phyloP scores from a whole-genome alignment of 1,140 invertebrate species.

The Campoletis sonorensis region DNA sequence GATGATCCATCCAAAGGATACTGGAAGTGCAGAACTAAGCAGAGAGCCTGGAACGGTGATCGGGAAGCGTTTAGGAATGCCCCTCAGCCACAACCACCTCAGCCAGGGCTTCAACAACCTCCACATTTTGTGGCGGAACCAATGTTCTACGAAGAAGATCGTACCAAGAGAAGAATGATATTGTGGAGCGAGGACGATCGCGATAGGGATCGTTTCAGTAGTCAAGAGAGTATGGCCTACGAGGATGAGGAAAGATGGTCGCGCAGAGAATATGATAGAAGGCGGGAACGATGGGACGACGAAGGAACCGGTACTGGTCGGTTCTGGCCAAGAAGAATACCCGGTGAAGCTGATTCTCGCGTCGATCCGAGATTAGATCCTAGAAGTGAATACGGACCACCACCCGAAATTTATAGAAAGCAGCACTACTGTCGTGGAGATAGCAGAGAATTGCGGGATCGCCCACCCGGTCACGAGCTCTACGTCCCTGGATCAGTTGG shows the following conservation, averaged over 20 bases:
- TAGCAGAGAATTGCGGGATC: conserved; percentile 66
- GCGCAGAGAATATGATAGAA: conserved; percentile 70
- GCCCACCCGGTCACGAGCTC: conserved; percentile 64
- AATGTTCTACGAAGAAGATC: conserved; percentile 72
- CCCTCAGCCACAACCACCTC: background rate
- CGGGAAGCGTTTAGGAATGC: conserved; percentile 50
- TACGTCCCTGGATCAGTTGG: background rate
- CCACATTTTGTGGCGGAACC: conserved; percentile 47
- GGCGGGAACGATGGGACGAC: conserved; percentile 67
- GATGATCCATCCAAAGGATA: conserved; percentile 67
- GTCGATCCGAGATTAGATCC: conserved; percentile 34
- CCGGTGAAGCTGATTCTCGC: conserved; percentile 45
- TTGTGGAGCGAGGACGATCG: conserved; percentile 70
- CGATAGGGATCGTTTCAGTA: conserved; percentile 76
- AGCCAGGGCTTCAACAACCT: conserved; percentile 3
- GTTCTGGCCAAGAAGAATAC: conserved; percentile 64
- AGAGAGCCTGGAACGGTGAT: conserved; percentile 67
- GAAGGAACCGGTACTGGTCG: conserved; percentile 52
- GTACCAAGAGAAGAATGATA: conserved; percentile 67
- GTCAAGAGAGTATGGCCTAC: conserved; percentile 77
- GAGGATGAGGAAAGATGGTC: conserved; percentile 72
- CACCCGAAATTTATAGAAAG: conserved; percentile 66
- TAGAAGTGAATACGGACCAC: conserved; percentile 44
- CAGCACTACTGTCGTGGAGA: conserved; percentile 67
- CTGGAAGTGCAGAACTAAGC: conserved; percentile 70